Conservation (phyloP, 2,113 vertebrate genomes). For the Anoura caudifer region DNA sequence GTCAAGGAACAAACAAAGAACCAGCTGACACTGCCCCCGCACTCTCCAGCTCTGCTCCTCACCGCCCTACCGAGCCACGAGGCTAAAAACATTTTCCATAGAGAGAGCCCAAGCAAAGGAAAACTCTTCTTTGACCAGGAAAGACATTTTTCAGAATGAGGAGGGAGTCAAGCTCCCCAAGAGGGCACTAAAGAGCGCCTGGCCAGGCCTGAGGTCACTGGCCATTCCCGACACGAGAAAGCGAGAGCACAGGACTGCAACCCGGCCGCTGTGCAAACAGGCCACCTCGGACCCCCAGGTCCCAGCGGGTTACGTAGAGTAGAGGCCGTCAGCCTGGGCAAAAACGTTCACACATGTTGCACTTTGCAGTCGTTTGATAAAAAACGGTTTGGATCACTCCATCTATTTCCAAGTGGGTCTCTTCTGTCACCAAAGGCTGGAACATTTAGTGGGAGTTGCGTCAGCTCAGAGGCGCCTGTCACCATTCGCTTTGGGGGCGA, state of each 20-base stretch:
- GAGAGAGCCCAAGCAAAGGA: neutral
- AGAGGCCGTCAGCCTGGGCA: accelerated
- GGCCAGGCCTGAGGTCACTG: accelerated
- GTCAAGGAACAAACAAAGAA: too few species aligned
- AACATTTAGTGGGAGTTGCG: neutral
- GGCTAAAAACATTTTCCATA: neutral
- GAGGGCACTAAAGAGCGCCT: neutral
- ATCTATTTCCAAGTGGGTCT: neutral
- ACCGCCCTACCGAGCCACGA: neutral
- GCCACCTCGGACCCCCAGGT: accelerated
- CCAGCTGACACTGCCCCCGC: too few species aligned
- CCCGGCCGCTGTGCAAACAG: accelerated
- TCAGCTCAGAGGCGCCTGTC: neutral
- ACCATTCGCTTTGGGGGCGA: too few species aligned
- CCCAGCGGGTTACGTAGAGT: accelerated
- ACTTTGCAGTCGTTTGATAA: too few species aligned
- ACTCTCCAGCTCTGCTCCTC: neutral
- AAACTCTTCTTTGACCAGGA: neutral
- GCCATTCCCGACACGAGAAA: accelerated
- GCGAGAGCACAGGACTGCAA: accelerated
- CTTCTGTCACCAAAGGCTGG: neutral
- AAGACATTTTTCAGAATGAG: neutral
- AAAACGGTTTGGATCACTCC: neutral
- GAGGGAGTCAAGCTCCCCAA: neutral
- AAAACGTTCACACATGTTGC: accelerated